Evolutionary conservation across 2,797 vertebrate genomes (phyloP), one percentile per base, ranked within the genome.

Genomic region (Mallotus villosus): DNA sequence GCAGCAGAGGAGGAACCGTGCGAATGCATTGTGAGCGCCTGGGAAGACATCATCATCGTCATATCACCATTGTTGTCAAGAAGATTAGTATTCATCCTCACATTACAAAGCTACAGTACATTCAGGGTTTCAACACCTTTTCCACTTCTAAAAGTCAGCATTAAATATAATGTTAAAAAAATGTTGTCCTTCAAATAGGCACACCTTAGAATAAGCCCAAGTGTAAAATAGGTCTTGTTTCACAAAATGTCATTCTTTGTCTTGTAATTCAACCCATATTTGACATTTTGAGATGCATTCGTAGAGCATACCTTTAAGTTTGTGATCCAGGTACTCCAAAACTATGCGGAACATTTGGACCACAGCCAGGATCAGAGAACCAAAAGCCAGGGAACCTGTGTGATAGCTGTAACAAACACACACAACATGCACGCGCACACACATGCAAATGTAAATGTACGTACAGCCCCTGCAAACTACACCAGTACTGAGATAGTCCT

Each of bases 351-450:
- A 86, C 74, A 94, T 85, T 85, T 99, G 97, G 71, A 97, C 90
- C 75, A 94, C 16, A 72, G 96, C 91, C 68, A 98, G 92, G 89
- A 98, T 95, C 83, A 99, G 91, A 64, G 97, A 95, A 53, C 97
- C 97, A 64, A 98, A 96, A 29, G 97, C 97, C 74, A 99, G 86
- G 0, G 97, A 99, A 74, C 97, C 97, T 32, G 97, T 98, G 89
- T 99, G 97, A 88, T 96, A 99, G 11, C 97, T 99, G 84, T 6
- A 58, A 80, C 12, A 60, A 19, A 4, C 68, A 82, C 41, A 77
- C 21, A 67, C 46, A 24, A 22, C 32, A 67, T 14, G 22, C 24
- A 24, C 64, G 16, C 64, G 3, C 12, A 19, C 14, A 51, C 49
- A 6, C 11, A 80, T 6, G 3, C 68, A 82, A 37, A 77, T 11